phyloP scores from a whole-genome alignment of 1,140 invertebrate genomes.

The Holotrichia oblita region DNA sequence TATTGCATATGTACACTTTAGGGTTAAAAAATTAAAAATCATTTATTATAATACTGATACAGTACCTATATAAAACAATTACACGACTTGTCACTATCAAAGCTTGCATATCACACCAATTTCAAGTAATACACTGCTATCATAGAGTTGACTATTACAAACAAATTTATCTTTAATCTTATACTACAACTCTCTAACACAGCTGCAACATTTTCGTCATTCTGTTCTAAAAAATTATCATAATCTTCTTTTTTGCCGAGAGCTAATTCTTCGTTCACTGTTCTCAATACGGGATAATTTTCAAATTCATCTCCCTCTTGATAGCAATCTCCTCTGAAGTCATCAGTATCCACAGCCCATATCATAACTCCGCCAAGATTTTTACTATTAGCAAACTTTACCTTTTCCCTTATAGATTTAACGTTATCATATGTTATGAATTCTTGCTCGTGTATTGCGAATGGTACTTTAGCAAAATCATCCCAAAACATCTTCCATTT shows the following conservation, averaged over 20 bases:
- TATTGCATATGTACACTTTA: too few relatives aligned
- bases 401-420: constrained; percentile 70
- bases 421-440: constrained; percentile 74
- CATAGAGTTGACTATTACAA: not conserved
- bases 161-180: not conserved
- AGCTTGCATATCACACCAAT: too few relatives aligned
- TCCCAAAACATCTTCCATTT: constrained; percentile 71
- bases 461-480: constrained; percentile 67
- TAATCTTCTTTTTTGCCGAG: not conserved
- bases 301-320: constrained; percentile 19
- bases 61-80: too few relatives aligned
- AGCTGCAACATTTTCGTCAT: not conserved
- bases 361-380: constrained; percentile 81
- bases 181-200: not conserved
- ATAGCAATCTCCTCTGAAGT: constrained; percentile 27
- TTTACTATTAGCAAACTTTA: constrained; percentile 67
- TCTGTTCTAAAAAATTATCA: not conserved
- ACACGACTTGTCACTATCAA: too few relatives aligned
- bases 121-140: not conserved
- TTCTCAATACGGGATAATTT: constrained; percentile 27
- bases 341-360: constrained; percentile 71
- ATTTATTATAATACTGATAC: too few relatives aligned
- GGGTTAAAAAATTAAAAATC: too few relatives aligned
- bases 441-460: constrained; percentile 65
- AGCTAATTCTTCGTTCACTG: constrained; percentile 1